These are phyloP conservation scores for Alcis repandata DNA, from an alignment of 2,888 invertebrate genomes.

Conservation along the genomic window DNA sequence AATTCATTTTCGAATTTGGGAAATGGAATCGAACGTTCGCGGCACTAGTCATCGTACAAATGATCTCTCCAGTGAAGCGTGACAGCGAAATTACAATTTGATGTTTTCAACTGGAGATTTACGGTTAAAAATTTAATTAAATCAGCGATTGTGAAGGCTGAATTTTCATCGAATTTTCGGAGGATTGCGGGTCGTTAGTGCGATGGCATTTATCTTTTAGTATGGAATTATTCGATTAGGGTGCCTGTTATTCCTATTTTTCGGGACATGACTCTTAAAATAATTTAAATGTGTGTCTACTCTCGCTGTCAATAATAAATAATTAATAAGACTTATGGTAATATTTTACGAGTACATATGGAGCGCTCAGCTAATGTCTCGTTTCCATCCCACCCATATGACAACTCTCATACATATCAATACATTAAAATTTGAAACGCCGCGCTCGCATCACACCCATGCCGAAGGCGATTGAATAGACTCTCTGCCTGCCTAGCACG, in stretches of 20 bases:
- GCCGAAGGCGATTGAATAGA: too few relatives aligned
- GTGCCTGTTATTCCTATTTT: conserved; percentile 8
- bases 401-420: too few relatives aligned
- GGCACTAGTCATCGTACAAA: conserved; percentile 47
- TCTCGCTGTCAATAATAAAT: too few relatives aligned
- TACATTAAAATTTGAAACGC: too few relatives aligned
- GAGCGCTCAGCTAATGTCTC: too few relatives aligned
- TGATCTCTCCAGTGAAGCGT: conserved; percentile 48
- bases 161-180: conserved; percentile 53
- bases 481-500: too few relatives aligned
- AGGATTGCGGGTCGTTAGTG: conserved; percentile 56
- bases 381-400: too few relatives aligned
- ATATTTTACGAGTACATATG: too few relatives aligned
- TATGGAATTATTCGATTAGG: conserved; percentile 61
- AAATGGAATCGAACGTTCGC: conserved; percentile 20
- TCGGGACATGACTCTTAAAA: neutral
- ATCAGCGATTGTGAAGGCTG: conserved; percentile 56
- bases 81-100: conserved; percentile 63
- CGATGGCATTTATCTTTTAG: conserved; percentile 57
- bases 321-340: too few relatives aligned
- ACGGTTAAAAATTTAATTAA: conserved; percentile 68
- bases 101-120: conserved; percentile 60
- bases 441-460: too few relatives aligned
- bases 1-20: conserved; percentile 37
- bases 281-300: neutral